Evolutionary conservation across 2,888 invertebrate genomes (phyloP), one percentile per base, ranked within the genome.

Genomic region (Maniola hyperantus): DNA sequence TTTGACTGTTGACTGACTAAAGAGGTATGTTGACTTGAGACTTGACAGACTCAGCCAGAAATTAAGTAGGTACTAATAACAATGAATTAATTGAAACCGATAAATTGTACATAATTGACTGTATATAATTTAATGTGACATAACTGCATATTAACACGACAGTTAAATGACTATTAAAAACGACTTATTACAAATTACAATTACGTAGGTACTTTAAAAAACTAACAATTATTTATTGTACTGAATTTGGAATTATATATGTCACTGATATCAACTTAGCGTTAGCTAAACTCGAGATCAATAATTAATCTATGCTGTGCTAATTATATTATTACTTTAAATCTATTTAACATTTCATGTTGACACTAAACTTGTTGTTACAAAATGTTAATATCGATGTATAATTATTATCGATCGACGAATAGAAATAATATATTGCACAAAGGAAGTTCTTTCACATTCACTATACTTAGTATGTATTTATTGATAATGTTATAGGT

Each of bases 1-100:
- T 82, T 80, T 87, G 85, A 87, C 84, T 75, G 62, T 78, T 83
- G 82, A 80, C 78, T 79, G 75, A 76, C 74, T 64, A 64, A 33
- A 63, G 76, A 76, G 77, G 76, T 77, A 77, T 73, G 78, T 78
- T 70, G 72, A 68, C 66, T 55, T 51, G 55, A 61, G 63, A 66
- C 65, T 54, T 11, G 20, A 20, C 10, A 33, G 34, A 57, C 57
- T 57, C n/a, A 46, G 67, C 67, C 67, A 4, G 53, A 53, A 50
- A 11, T 44, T 36, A 51, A 6, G n/a, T n/a, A n/a, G n/a, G n/a
- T n/a, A n/a, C n/a, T 48, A 6, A 8, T 26, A 48, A 48, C 15
- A 33, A 48, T 18, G 4, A 11, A 58, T n/a, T 34, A 34, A 53
- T 26, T 44, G 44, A 13, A n/a, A n/a, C 13, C 13, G 44, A 13